Evolutionary conservation across 2,797 vertebrate genomes (phyloP), one percentile per base, ranked within the genome.

Genomic region (Holocentrus rufus): DNA sequence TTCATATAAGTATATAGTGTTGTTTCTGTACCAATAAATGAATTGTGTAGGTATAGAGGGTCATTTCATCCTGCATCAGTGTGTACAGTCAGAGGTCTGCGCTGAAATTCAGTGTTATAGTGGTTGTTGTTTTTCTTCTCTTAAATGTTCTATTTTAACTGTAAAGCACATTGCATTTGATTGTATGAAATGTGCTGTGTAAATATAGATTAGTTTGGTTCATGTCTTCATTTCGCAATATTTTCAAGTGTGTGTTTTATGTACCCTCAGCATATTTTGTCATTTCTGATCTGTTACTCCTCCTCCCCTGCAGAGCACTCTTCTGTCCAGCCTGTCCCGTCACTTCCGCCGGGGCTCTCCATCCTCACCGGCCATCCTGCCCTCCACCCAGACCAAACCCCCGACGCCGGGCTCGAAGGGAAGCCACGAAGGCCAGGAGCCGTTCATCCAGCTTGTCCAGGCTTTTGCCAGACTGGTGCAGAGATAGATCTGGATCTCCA

Each of bases 401-500:
- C 64, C 88, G 39, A 85, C 94, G 0, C 80, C 94, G 0, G 88
- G 93, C 31, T 93, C 95, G 68, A 99, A 98, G 88, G 90, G 87
- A 5, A 92, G 93, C 42, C 95, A 94, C 0, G 98, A 99, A 84
- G 96, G 95, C 56, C 98, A 99, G 90, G 98, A 99, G 89, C 96
- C 96, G 4, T 90, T 99, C 79, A 95, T 98, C 79, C 97, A 98
- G 90, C 94, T 99, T 0, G 97, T 99, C 18, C 98, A 99, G 89
- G 97, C 96, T 25, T 99, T 99, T 1, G 95, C 98, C 63, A 90
- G 95, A 74, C 96, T 97, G 0, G 94, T 98, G 74, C 98, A 99
- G 84, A 94, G 97, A 96, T 99, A 96, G 85, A 20, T 65, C 9
- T 31, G 15, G 54, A 31, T 39, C 30, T 80, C 60, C 22, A 20